Evolutionary conservation across 2,113 vertebrate species (phyloP).

Genomic region (Dipodomys spectabilis): DNA sequence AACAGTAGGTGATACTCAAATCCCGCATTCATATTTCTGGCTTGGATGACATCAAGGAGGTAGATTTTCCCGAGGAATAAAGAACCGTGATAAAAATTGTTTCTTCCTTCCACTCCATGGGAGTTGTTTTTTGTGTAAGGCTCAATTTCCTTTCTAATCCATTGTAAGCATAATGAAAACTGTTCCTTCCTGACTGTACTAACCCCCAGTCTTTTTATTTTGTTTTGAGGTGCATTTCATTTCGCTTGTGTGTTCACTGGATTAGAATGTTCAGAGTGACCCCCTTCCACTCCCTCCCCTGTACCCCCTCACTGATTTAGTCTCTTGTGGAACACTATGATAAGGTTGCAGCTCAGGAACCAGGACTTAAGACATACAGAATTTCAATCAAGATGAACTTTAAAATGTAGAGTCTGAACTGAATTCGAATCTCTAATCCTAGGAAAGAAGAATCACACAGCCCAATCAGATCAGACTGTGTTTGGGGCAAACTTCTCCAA

Average conservation of each 20-base stretch:
- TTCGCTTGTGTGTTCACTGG: neutral
- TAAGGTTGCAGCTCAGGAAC: slow-evolving; percentile 56
- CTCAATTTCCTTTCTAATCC: neutral
- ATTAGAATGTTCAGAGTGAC: slow-evolving; percentile 43
- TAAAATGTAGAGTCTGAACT: slow-evolving; percentile 72
- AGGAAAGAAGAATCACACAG: slow-evolving; percentile 33
- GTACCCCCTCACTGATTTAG: slow-evolving; percentile 1
- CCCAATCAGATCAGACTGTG: slow-evolving; percentile 51
- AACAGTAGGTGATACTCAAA: neutral
- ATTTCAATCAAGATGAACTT: slow-evolving; percentile 79
- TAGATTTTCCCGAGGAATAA: neutral
- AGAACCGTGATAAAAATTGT: accelerated
- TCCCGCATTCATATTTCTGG: accelerated
- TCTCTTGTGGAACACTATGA: slow-evolving; percentile 48
- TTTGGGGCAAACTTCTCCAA: slow-evolving; percentile 70
- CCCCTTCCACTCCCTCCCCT: neutral
- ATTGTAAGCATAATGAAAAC: neutral
- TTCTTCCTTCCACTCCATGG: neutral
- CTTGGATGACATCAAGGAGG: neutral
- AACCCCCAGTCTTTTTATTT: neutral
- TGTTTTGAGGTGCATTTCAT: slow-evolving; percentile 39
- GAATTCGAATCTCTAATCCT: slow-evolving; percentile 63
- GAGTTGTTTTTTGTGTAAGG: neutral
- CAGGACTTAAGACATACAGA: slow-evolving; percentile 65
- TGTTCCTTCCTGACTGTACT: neutral